phyloP scores from a whole-genome alignment of 2,888 invertebrate genomes.

The Ernsta delagoae region DNA sequence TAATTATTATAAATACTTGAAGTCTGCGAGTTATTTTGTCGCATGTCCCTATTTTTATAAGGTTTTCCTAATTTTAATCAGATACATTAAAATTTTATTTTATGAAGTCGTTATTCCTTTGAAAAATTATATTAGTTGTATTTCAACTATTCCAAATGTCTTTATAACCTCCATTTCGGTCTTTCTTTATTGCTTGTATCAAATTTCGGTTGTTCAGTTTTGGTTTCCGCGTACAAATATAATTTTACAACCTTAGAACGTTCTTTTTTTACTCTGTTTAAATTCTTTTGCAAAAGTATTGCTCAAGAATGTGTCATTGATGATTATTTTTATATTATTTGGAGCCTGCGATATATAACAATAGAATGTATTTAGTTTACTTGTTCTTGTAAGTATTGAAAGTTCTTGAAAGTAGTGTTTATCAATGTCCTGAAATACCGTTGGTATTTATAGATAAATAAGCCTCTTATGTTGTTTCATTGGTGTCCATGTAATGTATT shows the following conservation, averaged over 20 bases:
- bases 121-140: neutral
- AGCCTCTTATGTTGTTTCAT: neutral
- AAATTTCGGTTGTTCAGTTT: neutral
- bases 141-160: neutral
- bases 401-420: neutral
- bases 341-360: too few species aligned
- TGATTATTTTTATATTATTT: constrained; percentile 33
- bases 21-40: too few species aligned
- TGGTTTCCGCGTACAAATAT: constrained; percentile 5
- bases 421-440: neutral
- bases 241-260: neutral
- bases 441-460: neutral
- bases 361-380: too few species aligned
- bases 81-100: too few species aligned
- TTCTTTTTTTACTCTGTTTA: too few species aligned
- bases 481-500: neutral
- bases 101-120: neutral
- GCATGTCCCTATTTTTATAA: too few species aligned
- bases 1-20: too few species aligned
- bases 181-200: constrained; percentile 5
- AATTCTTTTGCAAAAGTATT: neutral
- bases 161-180: neutral
- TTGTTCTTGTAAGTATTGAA: neutral
- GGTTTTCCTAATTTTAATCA: too few species aligned
- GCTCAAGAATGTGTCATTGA: constrained; percentile 42